Evolutionary conservation across 2,888 invertebrate species (phyloP), one percentile per base, ranked within the genome.

Genomic region (Corbicula japonica): DNA sequence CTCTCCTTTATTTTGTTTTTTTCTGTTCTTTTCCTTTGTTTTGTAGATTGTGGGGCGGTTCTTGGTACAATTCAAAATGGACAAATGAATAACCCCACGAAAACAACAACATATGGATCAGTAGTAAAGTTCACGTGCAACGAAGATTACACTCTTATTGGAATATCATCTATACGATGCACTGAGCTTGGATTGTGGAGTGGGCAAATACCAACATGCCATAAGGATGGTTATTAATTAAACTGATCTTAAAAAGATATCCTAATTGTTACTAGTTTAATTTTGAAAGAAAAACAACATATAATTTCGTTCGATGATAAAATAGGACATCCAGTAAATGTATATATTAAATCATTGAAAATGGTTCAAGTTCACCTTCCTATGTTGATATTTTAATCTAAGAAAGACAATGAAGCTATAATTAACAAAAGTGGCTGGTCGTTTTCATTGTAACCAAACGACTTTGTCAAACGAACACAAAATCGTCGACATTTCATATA

Each of bases 51-150:
- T n/a, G n/a, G n/a, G n/a, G n/a, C n/a, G n/a, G n/a, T n/a, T n/a
- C n/a, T n/a, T n/a, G n/a, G n/a, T n/a, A n/a, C n/a, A n/a, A n/a
- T n/a, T n/a, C n/a, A n/a, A n/a, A n/a, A n/a, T n/a, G n/a, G n/a
- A n/a, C n/a, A n/a, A n/a, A n/a, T n/a, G n/a, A n/a, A n/a, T n/a
- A n/a, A n/a, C n/a, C n/a, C n/a, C n/a, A n/a, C n/a, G n/a, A n/a
- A n/a, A n/a, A n/a, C n/a, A n/a, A 60, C 60, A 23, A 26, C 23
- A 26, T 60, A 35, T 60, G 12, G 26, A 26, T 60, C 60, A 1
- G n/a, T 23, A 0, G 60, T 18, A 12, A 23, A 6, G 3, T 60
- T 38, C 26, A 34, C 41, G 2, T 60, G 60, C 23, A 23, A 38
- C 26, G 60, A 38, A 23, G 60, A 18, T 38, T 60, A 38, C 26